Evolutionary conservation across 2,888 invertebrate genomes (phyloP).

Genomic region (Lasioglossum leucozonium): DNA sequence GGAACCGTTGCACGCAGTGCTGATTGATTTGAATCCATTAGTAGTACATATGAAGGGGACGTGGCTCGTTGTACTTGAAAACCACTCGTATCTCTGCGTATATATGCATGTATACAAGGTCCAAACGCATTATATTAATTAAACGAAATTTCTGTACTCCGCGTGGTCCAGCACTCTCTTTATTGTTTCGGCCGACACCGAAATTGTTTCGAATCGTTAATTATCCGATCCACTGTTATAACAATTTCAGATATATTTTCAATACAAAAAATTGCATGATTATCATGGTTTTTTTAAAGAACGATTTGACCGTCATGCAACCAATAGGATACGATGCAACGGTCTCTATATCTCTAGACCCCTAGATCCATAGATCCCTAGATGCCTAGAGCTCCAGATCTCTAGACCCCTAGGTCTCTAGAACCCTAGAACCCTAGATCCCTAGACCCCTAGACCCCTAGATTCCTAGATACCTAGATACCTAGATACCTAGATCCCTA

Average conservation of each 20-base stretch:
- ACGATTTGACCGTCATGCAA: too few relatives aligned
- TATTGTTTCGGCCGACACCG: background rate
- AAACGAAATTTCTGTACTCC: constrained; percentile 53
- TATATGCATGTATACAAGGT: constrained; percentile 22
- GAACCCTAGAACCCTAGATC: too few relatives aligned
- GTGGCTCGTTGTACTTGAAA: constrained; percentile 13
- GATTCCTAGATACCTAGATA: too few relatives aligned
- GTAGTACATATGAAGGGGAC: constrained; percentile 35
- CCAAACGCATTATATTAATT: constrained; percentile 50
- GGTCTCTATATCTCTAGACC: too few relatives aligned
- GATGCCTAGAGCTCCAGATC: too few relatives aligned
- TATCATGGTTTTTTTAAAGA: background rate
- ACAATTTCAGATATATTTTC: background rate
- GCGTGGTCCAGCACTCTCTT: constrained; percentile 26
- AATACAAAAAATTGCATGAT: background rate
- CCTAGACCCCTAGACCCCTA: too few relatives aligned
- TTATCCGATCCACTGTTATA: background rate
- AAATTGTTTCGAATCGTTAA: constrained; percentile 4
- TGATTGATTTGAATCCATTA: constrained; percentile 44
- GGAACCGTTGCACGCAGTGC: background rate
- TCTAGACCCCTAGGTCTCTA: too few relatives aligned
- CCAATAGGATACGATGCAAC: background rate
- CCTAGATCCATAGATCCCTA: too few relatives aligned
- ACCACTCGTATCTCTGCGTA: constrained; percentile 15
- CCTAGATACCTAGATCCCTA: too few relatives aligned